Evolutionary conservation across 2,113 vertebrate species (phyloP).

Genomic region (Halichoeres trimaculatus): DNA sequence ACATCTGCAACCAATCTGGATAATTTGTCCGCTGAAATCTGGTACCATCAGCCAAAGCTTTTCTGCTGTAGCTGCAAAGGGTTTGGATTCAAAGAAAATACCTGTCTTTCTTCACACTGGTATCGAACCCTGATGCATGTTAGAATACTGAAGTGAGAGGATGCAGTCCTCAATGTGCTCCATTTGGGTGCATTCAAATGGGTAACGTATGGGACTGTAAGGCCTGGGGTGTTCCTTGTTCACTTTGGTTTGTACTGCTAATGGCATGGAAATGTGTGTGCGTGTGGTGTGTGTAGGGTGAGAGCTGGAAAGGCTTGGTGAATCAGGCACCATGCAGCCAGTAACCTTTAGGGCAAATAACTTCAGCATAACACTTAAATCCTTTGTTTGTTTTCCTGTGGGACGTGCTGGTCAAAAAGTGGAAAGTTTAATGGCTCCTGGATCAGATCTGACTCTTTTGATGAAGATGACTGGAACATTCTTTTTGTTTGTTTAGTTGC

Average conservation of each 20-base stretch:
- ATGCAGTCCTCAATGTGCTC: slow-evolving; percentile 52
- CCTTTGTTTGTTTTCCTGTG: slow-evolving; percentile 74
- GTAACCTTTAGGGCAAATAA: slow-evolving; percentile 68
- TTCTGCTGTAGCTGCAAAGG: slow-evolving; percentile 48
- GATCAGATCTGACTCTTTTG: slow-evolving; percentile 25
- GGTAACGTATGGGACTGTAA: slow-evolving; percentile 63
- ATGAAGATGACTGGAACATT: slow-evolving; percentile 39
- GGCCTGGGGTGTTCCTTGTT: slow-evolving; percentile 56
- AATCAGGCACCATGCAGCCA: slow-evolving; percentile 55
- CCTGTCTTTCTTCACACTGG: slow-evolving; percentile 22
- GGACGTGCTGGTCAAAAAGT: slow-evolving; percentile 65
- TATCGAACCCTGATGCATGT: slow-evolving; percentile 53
- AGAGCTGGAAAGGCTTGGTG: slow-evolving; percentile 44
- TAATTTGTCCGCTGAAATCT: slow-evolving; percentile 76
- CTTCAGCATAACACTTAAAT: slow-evolving; percentile 72
- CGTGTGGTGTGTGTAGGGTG: slow-evolving; percentile 18
- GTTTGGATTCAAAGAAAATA: slow-evolving; percentile 60
- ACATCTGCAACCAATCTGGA: slow-evolving; percentile 84
- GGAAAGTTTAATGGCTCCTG: slow-evolving; percentile 62
- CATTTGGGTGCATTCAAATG: slow-evolving; percentile 61
- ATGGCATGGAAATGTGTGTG: slow-evolving; percentile 53
- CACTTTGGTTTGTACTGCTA: slow-evolving; percentile 60
- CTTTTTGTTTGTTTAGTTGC: slow-evolving; percentile 40
- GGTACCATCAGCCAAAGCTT: slow-evolving; percentile 43
- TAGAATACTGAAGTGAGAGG: slow-evolving; percentile 50